phyloP scores from a whole-genome alignment of 2,888 invertebrate genomes.

The Electrophaes corylata region DNA sequence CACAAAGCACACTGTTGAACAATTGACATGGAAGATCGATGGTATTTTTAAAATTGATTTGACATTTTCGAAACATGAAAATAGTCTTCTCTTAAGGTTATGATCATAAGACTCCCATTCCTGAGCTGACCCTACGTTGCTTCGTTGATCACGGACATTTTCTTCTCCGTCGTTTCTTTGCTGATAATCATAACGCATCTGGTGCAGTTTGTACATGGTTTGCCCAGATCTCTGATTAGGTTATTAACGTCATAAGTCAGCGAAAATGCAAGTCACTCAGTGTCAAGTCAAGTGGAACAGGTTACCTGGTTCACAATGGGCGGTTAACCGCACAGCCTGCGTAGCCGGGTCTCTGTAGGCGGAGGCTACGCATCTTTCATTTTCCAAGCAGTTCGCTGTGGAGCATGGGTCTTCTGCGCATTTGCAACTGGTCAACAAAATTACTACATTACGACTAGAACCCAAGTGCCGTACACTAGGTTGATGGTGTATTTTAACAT shows the following conservation, averaged over 20 bases:
- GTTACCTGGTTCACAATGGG: conserved; percentile 43
- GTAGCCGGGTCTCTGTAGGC: conserved; percentile 66
- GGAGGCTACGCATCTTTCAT: conserved; percentile 88
- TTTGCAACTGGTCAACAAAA: conserved; percentile 55
- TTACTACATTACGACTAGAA: not conserved
- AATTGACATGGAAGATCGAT: no score
- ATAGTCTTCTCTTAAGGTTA: no score
- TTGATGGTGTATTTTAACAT: no score
- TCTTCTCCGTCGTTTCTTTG: no score
- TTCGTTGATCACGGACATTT: no score
- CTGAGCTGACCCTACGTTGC: no score
- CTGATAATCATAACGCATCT: no score
- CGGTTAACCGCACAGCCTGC: conserved; percentile 69
- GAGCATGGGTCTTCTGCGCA: conserved; percentile 88
- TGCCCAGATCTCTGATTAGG: not conserved
- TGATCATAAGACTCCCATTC: no score
- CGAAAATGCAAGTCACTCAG: not conserved
- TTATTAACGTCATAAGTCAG: not conserved
- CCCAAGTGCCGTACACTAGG: not conserved
- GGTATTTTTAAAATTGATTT: no score
- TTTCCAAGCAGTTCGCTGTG: conserved; percentile 84
- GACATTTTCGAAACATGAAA: no score
- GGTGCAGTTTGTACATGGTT: not conserved
- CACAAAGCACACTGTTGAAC: no score
- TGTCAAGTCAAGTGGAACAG: no score